Conservation (phyloP, 2,797 vertebrate species). For the Chiloscyllium punctatum region DNA sequence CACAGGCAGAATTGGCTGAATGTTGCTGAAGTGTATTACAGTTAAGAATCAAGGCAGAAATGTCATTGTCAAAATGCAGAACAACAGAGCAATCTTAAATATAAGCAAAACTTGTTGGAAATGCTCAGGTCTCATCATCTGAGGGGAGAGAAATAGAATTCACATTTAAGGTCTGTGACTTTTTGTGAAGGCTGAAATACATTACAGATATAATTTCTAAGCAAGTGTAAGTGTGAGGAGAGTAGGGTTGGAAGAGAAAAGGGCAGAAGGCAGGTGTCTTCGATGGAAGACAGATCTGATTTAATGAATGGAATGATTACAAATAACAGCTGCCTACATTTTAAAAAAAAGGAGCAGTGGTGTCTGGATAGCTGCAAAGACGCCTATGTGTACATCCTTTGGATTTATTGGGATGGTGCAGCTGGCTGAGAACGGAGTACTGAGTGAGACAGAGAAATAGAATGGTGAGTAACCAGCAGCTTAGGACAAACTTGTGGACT, state of each 20-base stretch:
- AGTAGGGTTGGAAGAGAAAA: neutral
- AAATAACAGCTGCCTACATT: no score
- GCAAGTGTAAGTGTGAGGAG: no score
- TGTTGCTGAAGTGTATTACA: neutral
- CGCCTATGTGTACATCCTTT: no score
- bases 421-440: no score
- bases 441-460: no score
- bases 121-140: neutral
- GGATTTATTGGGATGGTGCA: no score
- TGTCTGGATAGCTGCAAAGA: no score
- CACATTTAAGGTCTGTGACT: neutral
- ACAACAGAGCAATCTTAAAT: neutral
- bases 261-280: neutral
- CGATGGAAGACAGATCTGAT: no score
- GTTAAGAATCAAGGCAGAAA: neutral
- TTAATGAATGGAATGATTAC: no score
- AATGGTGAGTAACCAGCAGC: no score
- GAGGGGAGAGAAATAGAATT: neutral
- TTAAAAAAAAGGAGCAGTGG: no score
- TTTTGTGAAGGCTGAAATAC: neutral
- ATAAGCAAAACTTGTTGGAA: neutral
- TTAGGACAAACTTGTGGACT: no score
- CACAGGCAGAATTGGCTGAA: neutral
- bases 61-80: neutral
- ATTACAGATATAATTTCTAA: neutral